Evolutionary conservation across 2,113 vertebrate species (phyloP).

Genomic region (Montifringilla adamsi): DNA sequence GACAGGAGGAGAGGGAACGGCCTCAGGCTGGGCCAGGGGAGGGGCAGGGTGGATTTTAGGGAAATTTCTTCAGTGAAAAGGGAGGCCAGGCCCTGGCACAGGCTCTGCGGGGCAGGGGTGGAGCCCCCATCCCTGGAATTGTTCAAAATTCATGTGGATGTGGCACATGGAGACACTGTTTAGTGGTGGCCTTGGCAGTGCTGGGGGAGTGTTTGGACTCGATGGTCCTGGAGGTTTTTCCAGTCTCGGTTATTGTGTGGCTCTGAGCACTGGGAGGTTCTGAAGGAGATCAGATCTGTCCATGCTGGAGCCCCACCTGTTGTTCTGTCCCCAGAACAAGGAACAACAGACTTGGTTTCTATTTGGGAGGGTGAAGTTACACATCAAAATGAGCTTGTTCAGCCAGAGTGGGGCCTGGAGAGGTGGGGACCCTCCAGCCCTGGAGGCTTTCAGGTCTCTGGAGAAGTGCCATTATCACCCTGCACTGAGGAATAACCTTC

Average conservation of each 20-base stretch:
- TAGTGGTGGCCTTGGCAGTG: neutral
- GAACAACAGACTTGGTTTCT: neutral
- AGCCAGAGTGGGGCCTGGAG: neutral
- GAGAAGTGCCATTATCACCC: neutral
- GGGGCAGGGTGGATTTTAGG: rapidly evolving
- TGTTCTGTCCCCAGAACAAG: neutral
- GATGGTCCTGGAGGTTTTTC: neutral
- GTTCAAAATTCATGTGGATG: neutral
- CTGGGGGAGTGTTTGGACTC: neutral
- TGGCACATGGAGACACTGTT: rapidly evolving
- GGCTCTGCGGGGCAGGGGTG: neutral
- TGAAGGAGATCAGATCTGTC: rapidly evolving
- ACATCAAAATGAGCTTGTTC: neutral
- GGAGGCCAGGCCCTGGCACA: neutral
- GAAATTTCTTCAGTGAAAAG: neutral
- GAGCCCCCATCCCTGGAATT: neutral
- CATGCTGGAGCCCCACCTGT: neutral
- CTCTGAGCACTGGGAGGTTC: neutral
- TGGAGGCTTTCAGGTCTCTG: neutral
- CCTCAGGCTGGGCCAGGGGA: neutral
- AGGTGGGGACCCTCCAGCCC: neutral
- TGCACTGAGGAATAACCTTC: neutral
- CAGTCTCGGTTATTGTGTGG: neutral
- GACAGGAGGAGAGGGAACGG: neutral
- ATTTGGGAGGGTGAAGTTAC: neutral